These are phyloP conservation scores for Torymus aiolomorphi DNA, from an alignment of 2,888 invertebrate genomes.

Conservation along the genomic window DNA sequence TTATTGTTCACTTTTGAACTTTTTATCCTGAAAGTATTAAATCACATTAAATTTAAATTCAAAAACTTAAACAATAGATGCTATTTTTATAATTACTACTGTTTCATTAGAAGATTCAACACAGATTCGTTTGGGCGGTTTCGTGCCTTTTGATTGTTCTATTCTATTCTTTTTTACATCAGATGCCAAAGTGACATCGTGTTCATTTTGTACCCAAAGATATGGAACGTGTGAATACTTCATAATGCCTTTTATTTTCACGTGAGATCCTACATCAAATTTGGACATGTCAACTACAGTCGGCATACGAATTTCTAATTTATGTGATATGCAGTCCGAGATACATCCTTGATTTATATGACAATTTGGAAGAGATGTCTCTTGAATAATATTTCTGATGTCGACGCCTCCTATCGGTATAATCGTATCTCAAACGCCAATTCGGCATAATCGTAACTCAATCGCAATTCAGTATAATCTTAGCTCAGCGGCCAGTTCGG, in stretches of 20 bases:
- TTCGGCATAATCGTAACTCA: too few relatives aligned
- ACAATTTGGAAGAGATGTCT: neutral
- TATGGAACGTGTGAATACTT: slow-evolving; percentile 10
- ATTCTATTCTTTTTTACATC: neutral
- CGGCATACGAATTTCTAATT: slow-evolving; percentile 19
- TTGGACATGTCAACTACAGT: neutral
- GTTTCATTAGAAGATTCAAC: too few relatives aligned
- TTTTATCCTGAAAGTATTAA: too few relatives aligned
- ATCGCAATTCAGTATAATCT: too few relatives aligned
- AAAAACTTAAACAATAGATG: too few relatives aligned
- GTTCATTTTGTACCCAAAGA: neutral
- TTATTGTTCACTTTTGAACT: too few relatives aligned
- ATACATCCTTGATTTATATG: slow-evolving; percentile 16
- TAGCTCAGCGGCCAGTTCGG: too few relatives aligned
- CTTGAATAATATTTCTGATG: neutral
- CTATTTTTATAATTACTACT: too few relatives aligned
- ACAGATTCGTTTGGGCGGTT: neutral
- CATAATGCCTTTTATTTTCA: neutral
- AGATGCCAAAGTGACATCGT: neutral
- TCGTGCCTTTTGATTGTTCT: neutral
- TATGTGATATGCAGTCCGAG: neutral
- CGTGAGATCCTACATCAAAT: slow-evolving; percentile 1
- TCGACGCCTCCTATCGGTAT: too few relatives aligned
- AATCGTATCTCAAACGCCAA: too few relatives aligned
- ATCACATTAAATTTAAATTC: too few relatives aligned